Evolutionary conservation across 2,797 vertebrate species (phyloP).

Genomic region (Micromesistius poutassou): DNA sequence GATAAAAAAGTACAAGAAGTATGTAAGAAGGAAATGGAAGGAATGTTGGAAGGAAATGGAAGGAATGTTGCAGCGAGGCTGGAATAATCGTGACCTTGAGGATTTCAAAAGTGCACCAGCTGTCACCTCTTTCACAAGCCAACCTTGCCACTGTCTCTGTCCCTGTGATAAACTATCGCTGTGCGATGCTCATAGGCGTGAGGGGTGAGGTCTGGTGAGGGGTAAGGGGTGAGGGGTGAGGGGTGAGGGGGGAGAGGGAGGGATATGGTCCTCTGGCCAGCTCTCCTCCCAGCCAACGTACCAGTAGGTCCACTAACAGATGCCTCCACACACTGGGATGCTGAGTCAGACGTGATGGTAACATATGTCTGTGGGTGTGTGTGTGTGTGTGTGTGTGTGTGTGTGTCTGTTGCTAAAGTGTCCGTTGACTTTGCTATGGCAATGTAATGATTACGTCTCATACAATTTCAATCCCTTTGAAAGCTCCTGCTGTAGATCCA

Average conservation of each 20-base stretch:
- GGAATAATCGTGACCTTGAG: not conserved
- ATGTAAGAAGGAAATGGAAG: not conserved
- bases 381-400: constrained; percentile 10
- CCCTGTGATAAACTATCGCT: not conserved
- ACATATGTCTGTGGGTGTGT: constrained; percentile 19
- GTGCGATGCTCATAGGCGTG: not conserved
- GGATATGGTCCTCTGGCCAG: constrained; percentile 8
- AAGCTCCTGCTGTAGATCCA: not conserved
- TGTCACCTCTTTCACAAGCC: not conserved
- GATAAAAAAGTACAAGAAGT: not conserved
- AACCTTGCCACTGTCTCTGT: not conserved
- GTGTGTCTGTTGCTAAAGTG: constrained; percentile 5
- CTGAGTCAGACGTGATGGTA: constrained; percentile 46
- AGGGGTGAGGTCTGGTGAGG: not conserved
- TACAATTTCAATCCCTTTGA: not conserved
- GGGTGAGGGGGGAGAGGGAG: constrained; percentile 9
- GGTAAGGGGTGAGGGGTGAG: not conserved
- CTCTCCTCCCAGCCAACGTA: constrained; percentile 17
- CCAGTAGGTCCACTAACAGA: constrained; percentile 42
- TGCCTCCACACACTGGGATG: constrained; percentile 47
- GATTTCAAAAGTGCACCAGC: not conserved
- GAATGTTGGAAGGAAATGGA: not conserved
- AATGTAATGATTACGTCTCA: not conserved
- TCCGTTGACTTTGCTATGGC: not conserved
- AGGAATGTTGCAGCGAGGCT: not conserved